Evolutionary conservation across 2,797 vertebrate genomes (phyloP).

Genomic region (Nannoperca australis): DNA sequence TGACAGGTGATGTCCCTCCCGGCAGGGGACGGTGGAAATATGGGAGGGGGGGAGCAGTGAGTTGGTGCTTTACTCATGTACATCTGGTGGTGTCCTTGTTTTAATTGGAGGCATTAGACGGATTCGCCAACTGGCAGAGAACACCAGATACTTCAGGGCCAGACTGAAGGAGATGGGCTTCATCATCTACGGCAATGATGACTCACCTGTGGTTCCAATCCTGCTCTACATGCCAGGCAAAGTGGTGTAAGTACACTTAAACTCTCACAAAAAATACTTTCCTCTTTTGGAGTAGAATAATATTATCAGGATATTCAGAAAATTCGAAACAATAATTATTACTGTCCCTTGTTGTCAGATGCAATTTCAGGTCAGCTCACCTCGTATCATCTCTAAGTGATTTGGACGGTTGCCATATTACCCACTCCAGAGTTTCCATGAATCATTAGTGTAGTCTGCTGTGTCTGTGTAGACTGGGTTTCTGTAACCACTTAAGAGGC

Average conservation of each 20-base stretch:
- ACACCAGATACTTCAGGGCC: conserved; percentile 92
- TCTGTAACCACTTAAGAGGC: conserved; percentile 56
- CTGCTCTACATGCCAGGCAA: conserved; percentile 95
- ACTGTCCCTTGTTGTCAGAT: conserved; percentile 36
- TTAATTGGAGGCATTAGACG: conserved; percentile 86
- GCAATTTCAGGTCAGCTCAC: conserved; percentile 46
- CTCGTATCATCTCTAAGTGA: conserved; percentile 42
- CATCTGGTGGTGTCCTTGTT: conserved; percentile 59
- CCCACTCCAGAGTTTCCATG: conserved; percentile 64
- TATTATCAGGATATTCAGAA: conserved; percentile 7
- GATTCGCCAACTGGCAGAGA: conserved; percentile 88
- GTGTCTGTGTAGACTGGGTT: conserved; percentile 30
- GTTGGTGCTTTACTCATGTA: conserved; percentile 47
- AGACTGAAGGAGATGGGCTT: conserved; percentile 92
- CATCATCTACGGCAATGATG: conserved; percentile 93
- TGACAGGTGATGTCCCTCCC: conserved; percentile 50
- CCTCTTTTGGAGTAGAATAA: background rate
- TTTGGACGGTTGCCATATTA: conserved; percentile 56
- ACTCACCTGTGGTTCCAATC: conserved; percentile 92
- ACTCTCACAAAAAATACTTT: conserved; percentile 2
- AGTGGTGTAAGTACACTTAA: conserved; percentile 89
- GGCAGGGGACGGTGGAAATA: conserved; percentile 23
- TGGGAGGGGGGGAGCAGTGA: background rate
- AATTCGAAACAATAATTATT: conserved; percentile 16
- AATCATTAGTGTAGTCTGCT: conserved; percentile 49